phyloP scores from a whole-genome alignment of 1,140 invertebrate genomes.

The Phymorhynchus buccinoides region DNA sequence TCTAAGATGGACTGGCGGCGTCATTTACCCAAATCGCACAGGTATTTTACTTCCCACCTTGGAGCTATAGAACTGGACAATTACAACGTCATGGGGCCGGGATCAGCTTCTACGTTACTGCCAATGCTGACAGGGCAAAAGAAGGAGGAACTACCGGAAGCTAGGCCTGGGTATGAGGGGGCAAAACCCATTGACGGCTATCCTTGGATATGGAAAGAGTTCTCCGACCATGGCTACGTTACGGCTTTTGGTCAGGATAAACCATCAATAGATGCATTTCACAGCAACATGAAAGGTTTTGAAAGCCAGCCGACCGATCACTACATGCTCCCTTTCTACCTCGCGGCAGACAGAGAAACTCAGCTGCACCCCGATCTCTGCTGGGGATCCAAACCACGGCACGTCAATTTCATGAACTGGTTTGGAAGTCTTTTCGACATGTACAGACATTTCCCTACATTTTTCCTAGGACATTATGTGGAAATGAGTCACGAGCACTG shows the following conservation, averaged over 20 bases:
- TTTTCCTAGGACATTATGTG: slow-evolving; percentile 90
- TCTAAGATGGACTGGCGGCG: slow-evolving; percentile 89
- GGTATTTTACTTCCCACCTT: slow-evolving; percentile 82
- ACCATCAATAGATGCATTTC: slow-evolving; percentile 89
- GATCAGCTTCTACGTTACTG: slow-evolving; percentile 91
- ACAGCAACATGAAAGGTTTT: slow-evolving; percentile 92
- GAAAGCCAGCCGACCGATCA: slow-evolving; percentile 88
- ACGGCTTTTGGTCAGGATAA: slow-evolving; percentile 91
- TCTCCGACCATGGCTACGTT: slow-evolving; percentile 78
- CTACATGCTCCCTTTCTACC: slow-evolving; percentile 88
- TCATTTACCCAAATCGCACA: slow-evolving; percentile 86
- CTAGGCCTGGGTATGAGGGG: slow-evolving; percentile 79
- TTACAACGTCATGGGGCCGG: slow-evolving; percentile 96
- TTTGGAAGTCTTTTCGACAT: slow-evolving; percentile 78
- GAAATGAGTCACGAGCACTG: slow-evolving; percentile 86
- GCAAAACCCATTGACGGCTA: slow-evolving; percentile 83
- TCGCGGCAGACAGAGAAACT: slow-evolving; percentile 79
- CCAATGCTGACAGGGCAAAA: slow-evolving; percentile 90
- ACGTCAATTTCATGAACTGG: slow-evolving; percentile 82
- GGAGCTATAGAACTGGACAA: slow-evolving; percentile 83
- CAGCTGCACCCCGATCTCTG: slow-evolving; percentile 75
- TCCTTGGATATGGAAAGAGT: slow-evolving; percentile 77
- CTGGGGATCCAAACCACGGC: slow-evolving; percentile 83
- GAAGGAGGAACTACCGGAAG: slow-evolving; percentile 79
- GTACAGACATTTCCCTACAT: slow-evolving; percentile 82